Base-by-base conservation (phyloP, 1,140 invertebrate genomes). In the Magallana angulata region DNA sequence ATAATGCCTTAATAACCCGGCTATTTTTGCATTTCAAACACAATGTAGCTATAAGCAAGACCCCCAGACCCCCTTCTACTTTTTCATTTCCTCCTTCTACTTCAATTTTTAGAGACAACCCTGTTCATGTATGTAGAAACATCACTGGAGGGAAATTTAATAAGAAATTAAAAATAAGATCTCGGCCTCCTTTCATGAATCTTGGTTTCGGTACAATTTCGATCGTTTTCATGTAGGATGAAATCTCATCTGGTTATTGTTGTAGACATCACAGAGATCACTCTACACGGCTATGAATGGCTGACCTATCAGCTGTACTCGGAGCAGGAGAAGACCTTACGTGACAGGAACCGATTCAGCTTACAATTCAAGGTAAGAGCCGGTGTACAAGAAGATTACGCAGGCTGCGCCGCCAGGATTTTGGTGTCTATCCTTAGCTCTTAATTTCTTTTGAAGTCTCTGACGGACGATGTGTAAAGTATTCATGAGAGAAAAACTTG, bases 271-370 rank as follows among this genome's bases (percentile, higher is more conserved):
- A 98, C 98, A 0, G 96, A 97, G 86, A 95, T 98, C 56, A 98
- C 98, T 0, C 94, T 98, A 12, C 96, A 97, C 89, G 98, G 98
- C 0, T 98, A 98, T 84, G 98, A 98, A 56, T 98, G 98, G 95
- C 97, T 99, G 1, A 98, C 97, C 0, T 98, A 98, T 94, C 96
- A 97, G 83, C 97, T 98, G 16, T 98, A 98, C 93, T 80, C 91
- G 92, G 98, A 97, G 97, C 97, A 98, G 93, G 97, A 98, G 94
- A 96, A 97, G 64, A 97, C 98, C 11, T 97, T 98, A 93, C 97
- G 97, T 0, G 97, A 97, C 36, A 96, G 96, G 9, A 98, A 97
- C 88, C 96, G 97, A 90, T 97, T 98, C 87, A 98, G 98, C 92
- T 95, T 99, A 88, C 96, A 97, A 92, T 98, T 99, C 94, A 98